Conservation (phyloP, 2,113 vertebrate species). For the Lipotes vexillifer region DNA sequence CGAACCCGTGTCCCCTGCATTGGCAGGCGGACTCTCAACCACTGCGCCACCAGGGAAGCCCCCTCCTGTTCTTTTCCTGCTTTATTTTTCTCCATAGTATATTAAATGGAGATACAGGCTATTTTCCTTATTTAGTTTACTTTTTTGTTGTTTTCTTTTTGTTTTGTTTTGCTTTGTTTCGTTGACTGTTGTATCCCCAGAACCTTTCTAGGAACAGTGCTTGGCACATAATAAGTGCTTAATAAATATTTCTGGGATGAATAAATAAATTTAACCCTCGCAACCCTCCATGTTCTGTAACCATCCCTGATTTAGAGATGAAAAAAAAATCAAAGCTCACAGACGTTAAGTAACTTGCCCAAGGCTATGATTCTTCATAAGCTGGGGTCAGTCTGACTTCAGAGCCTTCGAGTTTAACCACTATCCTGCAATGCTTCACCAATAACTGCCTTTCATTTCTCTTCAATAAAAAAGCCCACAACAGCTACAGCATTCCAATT, state of each 20-base stretch:
- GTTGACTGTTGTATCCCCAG: neutral
- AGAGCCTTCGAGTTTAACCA: neutral
- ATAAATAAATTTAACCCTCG: slow-evolving; percentile 10
- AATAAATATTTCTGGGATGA: slow-evolving; percentile 6
- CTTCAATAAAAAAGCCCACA: neutral
- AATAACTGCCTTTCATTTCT: neutral
- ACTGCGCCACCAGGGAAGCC: no score
- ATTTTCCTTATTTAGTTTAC: neutral
- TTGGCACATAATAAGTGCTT: slow-evolving; percentile 23
- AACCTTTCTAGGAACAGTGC: neutral
- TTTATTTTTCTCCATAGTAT: neutral
- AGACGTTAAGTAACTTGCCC: slow-evolving; percentile 15
- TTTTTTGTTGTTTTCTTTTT: neutral
- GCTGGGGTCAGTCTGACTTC: neutral
- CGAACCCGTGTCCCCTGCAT: no score
- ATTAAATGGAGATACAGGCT: neutral
- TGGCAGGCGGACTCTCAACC: no score
- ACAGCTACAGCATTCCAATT: neutral
- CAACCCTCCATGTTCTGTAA: neutral
- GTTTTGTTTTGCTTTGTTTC: neutral
- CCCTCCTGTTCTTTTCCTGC: neutral
- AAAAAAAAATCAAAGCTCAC: slow-evolving; percentile 51
- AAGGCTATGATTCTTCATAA: neutral
- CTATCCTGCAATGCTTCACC: neutral
- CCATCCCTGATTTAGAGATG: neutral